Conservation (phyloP, 2,113 vertebrate genomes). For the Glaucomys volans region DNA sequence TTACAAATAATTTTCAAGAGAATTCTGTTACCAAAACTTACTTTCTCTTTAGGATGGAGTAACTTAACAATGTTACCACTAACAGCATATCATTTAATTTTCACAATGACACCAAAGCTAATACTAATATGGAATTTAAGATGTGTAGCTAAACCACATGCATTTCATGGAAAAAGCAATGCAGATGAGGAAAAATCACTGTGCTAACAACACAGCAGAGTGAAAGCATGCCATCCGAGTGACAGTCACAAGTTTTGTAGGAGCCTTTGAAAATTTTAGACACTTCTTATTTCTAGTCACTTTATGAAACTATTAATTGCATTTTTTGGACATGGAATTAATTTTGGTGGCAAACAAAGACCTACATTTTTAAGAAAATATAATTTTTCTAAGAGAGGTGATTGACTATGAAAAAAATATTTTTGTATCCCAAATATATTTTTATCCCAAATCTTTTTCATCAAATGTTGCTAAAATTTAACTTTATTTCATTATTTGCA, state of each 20-base stretch:
- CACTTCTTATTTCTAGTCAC: not conserved
- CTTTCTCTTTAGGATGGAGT: not conserved
- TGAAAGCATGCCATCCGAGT: not conserved
- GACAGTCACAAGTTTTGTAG: not conserved
- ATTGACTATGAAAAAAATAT: not conserved
- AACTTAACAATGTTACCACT: not conserved
- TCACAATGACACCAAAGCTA: not conserved
- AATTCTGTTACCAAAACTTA: not conserved
- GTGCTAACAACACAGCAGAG: too few species aligned
- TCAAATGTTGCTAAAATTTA: not conserved
- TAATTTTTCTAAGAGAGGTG: not conserved
- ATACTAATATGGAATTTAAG: too few species aligned
- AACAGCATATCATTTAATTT: not conserved
- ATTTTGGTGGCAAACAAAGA: not conserved
- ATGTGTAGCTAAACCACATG: too few species aligned
- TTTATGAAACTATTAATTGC: not conserved
- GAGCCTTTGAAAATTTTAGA: not conserved
- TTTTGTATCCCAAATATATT: not conserved
- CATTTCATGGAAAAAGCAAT: too few species aligned
- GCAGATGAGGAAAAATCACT: too few species aligned
- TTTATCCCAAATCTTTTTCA: not conserved
- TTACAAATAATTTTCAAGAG: not conserved
- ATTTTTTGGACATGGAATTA: not conserved
- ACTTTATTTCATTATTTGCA: not conserved
- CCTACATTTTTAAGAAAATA: not conserved